Conservation (phyloP, 1,140 invertebrate species). For the Drosophila virilis region DNA sequence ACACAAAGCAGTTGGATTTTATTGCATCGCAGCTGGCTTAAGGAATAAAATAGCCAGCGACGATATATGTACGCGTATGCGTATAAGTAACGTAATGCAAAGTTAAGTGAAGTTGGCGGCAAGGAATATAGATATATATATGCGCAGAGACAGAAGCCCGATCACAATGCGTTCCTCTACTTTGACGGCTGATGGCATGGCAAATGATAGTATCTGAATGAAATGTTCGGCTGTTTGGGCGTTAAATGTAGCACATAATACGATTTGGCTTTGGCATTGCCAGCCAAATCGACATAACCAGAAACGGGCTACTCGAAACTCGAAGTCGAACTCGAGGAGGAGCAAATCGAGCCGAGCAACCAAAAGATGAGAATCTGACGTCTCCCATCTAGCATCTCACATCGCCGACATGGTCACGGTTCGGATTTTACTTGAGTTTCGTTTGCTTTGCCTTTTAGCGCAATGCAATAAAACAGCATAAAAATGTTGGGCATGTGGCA, state of each 20-base stretch:
- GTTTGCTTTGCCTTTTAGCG: conserved; percentile 67
- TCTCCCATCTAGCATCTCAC: not conserved
- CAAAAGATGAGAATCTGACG: not conserved
- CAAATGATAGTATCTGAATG: conserved; percentile 46
- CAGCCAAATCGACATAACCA: conserved; percentile 12
- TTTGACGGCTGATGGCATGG: conserved; percentile 15
- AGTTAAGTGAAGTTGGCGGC: conserved; percentile 14
- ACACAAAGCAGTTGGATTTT: conserved; percentile 66
- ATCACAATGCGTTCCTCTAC: conserved; percentile 21
- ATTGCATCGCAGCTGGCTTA: conserved; percentile 60
- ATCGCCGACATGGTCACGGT: conserved; percentile 17
- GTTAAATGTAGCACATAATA: conserved; percentile 82
- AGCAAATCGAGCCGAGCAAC: not conserved
- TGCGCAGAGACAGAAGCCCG: not conserved
- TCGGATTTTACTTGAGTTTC: conserved; percentile 34
- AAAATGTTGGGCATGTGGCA: conserved; percentile 78
- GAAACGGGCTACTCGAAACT: conserved; percentile 4
- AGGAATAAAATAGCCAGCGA: conserved; percentile 30
- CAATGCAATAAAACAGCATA: conserved; percentile 81
- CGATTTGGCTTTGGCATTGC: conserved; percentile 49
- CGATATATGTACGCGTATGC: conserved; percentile 6
- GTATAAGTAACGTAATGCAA: not conserved
- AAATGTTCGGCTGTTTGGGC: conserved; percentile 64
- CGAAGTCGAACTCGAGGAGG: not conserved
- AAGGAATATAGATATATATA: conserved; percentile 18